Conservation (phyloP, 2,888 invertebrate genomes). For the Bugulina stolonifera region DNA sequence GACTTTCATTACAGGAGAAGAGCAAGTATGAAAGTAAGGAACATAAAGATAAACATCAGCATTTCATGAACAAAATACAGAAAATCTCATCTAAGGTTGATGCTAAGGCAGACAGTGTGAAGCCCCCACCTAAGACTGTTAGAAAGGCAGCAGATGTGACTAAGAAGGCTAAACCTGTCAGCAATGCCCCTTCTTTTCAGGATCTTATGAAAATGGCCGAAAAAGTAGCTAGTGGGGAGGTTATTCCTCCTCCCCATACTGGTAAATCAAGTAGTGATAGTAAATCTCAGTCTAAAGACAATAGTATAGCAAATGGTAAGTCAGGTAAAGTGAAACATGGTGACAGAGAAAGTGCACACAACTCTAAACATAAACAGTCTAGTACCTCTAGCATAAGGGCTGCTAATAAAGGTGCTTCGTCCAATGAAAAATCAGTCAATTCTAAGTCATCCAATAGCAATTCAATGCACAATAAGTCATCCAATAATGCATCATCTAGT, state of each 20-base stretch:
- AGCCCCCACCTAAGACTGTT: neutral
- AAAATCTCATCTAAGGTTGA: neutral
- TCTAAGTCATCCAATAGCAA: neutral
- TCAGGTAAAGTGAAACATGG: too few species aligned
- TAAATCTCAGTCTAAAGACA: neutral
- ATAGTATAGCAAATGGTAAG: too few species aligned
- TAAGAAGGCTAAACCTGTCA: neutral
- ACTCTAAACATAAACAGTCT: neutral
- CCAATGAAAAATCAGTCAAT: neutral
- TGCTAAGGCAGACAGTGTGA: neutral
- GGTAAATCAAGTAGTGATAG: neutral
- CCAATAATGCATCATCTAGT: neutral
- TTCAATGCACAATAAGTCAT: neutral
- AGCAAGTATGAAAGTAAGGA: conserved; percentile 18
- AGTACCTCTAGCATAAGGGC: neutral
- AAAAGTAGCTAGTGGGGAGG: neutral
- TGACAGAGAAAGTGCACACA: too few species aligned
- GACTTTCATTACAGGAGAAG: too few species aligned
- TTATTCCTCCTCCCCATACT: neutral
- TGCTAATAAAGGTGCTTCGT: neutral
- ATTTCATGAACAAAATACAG: conserved; percentile 17
- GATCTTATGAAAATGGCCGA: conserved; percentile 21
- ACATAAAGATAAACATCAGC: neutral
- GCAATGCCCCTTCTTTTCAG: neutral
- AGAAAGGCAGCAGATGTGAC: neutral